These are phyloP conservation scores for Rostratula benghalensis DNA, from an alignment of 2,113 vertebrate species.

Conservation along the genomic window DNA sequence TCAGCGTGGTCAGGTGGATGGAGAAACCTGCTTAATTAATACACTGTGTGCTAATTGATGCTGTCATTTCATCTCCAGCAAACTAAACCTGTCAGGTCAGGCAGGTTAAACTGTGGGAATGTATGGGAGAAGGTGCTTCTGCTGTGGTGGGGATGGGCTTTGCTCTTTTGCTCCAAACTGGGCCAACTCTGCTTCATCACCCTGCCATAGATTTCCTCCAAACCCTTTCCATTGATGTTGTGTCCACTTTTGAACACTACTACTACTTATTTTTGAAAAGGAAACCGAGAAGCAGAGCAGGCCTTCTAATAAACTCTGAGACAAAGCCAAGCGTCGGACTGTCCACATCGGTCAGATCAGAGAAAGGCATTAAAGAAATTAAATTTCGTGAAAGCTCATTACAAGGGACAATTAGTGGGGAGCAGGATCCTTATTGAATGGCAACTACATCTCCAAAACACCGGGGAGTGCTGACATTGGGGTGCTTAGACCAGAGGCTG, in stretches of 20 bases:
- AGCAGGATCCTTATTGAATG: neutral
- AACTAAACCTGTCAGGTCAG: too few species aligned
- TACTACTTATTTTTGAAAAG: neutral
- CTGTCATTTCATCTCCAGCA: neutral
- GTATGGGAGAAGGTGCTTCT: neutral
- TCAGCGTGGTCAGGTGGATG: neutral
- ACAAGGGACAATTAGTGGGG: neutral
- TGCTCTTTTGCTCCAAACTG: neutral
- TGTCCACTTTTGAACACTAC: accelerated
- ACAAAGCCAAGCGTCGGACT: neutral
- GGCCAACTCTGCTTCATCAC: accelerated
- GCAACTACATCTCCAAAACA: neutral
- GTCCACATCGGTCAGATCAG: neutral
- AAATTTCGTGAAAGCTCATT: neutral
- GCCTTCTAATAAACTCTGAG: neutral
- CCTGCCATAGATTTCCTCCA: neutral
- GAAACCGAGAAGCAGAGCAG: neutral
- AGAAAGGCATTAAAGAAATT: neutral
- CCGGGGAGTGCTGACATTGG: neutral
- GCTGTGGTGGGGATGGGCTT: neutral
- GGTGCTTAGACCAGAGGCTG: neutral
- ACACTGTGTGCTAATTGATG: neutral
- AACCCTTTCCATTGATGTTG: accelerated
- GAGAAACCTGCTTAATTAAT: neutral
- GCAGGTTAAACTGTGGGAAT: neutral